phyloP scores from a whole-genome alignment of 1,140 invertebrate species.

The Grapholita molesta region DNA sequence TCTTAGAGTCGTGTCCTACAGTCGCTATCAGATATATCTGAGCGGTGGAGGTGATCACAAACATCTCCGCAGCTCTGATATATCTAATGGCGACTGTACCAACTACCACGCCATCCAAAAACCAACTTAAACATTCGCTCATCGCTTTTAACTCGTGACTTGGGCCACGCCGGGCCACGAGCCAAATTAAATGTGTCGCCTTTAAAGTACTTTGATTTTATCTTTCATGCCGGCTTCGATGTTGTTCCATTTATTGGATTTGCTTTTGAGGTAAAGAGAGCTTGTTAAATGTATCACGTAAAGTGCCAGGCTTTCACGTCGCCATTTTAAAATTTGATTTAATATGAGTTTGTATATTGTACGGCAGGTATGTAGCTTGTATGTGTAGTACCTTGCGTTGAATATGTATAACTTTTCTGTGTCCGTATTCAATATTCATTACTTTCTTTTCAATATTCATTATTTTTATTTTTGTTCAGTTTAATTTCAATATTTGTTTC shows the following conservation, averaged over 20 bases:
- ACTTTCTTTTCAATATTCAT: too few relatives aligned
- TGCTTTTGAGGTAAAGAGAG: constrained; percentile 3
- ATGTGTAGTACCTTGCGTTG: background rate
- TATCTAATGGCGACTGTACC: too few relatives aligned
- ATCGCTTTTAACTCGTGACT: background rate
- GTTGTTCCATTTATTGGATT: constrained; percentile 14
- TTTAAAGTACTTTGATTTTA: constrained; percentile 16
- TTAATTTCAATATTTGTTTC: too few relatives aligned
- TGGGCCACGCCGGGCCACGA: background rate
- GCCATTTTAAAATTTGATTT: background rate
- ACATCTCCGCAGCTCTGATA: too few relatives aligned
- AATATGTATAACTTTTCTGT: too few relatives aligned
- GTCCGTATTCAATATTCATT: too few relatives aligned
- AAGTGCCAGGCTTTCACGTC: background rate
- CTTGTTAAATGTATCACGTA: background rate
- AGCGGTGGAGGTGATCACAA: too few relatives aligned
- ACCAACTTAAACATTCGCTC: too few relatives aligned
- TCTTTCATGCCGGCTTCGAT: constrained; percentile 7
- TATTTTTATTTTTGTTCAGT: too few relatives aligned
- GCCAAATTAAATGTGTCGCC: constrained; percentile 17
- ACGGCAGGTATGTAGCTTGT: background rate
- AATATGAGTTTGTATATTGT: background rate
- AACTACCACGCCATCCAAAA: too few relatives aligned
- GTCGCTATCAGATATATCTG: too few relatives aligned
- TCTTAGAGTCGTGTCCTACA: too few relatives aligned